These are phyloP conservation scores for Bambusicola thoracicus DNA, from an alignment of 2,113 vertebrate species.

Conservation along the genomic window DNA sequence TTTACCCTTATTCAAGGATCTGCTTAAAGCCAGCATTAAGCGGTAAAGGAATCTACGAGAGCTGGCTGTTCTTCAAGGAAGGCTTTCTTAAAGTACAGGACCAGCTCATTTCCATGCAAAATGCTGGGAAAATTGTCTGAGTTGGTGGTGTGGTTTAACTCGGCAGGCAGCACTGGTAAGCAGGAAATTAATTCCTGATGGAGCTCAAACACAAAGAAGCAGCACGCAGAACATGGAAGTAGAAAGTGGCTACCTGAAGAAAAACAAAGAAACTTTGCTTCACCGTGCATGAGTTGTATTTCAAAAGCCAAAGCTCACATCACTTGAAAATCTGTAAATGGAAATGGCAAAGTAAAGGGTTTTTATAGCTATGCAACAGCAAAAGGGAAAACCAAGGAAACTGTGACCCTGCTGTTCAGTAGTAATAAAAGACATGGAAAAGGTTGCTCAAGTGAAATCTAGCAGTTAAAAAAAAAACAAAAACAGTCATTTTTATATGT, in stretches of 20 bases:
- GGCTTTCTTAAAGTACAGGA: background rate
- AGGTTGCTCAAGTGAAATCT: background rate
- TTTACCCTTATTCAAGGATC: background rate
- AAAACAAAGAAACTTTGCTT: background rate
- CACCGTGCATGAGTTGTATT: background rate
- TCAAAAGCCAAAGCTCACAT: background rate
- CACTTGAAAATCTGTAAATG: background rate
- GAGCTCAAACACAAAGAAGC: background rate
- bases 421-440: background rate
- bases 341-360: background rate
- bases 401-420: background rate
- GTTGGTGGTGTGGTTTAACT: background rate
- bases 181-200: background rate
- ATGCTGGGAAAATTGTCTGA: background rate
- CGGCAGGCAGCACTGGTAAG: background rate
- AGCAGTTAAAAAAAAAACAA: too few species aligned
- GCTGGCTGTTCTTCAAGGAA: background rate
- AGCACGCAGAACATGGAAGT: background rate
- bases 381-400: background rate
- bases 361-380: background rate
- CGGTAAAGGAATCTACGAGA: background rate
- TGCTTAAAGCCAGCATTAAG: background rate
- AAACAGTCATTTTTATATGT: background rate
- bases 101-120: background rate
- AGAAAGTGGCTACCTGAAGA: background rate